Conservation (phyloP, 2,888 invertebrate genomes). For the Conus canariensis region DNA sequence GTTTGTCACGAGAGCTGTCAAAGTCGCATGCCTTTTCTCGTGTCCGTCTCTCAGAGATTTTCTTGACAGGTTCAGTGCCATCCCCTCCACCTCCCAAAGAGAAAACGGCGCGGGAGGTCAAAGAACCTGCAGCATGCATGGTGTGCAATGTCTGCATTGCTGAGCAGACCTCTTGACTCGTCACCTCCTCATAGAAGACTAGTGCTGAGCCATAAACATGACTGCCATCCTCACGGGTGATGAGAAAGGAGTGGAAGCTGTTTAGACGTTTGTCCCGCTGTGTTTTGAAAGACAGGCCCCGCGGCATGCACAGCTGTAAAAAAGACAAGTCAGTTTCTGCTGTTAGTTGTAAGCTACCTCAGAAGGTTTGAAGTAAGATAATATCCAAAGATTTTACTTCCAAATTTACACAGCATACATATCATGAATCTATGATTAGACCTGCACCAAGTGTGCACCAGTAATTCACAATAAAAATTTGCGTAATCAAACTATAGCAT, state of each 20-base stretch:
- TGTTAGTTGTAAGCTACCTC: neutral
- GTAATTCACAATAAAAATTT: too few relatives aligned
- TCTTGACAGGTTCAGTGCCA: slow-evolving; percentile 51
- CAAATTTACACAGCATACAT: neutral
- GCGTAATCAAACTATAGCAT: too few relatives aligned
- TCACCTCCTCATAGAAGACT: slow-evolving; percentile 97
- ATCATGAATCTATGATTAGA: too few relatives aligned
- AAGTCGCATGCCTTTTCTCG: slow-evolving; percentile 80
- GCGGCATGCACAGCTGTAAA: slow-evolving; percentile 93
- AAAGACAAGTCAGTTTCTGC: slow-evolving; percentile 26
- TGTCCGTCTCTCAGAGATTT: slow-evolving; percentile 45
- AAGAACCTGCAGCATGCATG: slow-evolving; percentile 77
- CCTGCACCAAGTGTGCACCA: too few relatives aligned
- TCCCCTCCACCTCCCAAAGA: slow-evolving; percentile 28
- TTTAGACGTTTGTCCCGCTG: slow-evolving; percentile 93
- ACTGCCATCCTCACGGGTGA: slow-evolving; percentile 97
- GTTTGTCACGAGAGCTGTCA: slow-evolving; percentile 94
- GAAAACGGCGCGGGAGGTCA: slow-evolving; percentile 34
- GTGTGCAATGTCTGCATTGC: slow-evolving; percentile 97
- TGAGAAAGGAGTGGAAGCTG: slow-evolving; percentile 96
- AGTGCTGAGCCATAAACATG: slow-evolving; percentile 96
- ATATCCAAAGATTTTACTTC: neutral
- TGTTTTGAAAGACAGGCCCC: slow-evolving; percentile 95
- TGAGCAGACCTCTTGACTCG: slow-evolving; percentile 93
- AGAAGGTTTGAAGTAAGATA: too few relatives aligned